A percentile compares a stretch with the other conserved stretches of the same genome.
Evolutionary conservation across 2,888 invertebrate species (phyloP).

Genomic region (Quadriops clusia): DNA sequence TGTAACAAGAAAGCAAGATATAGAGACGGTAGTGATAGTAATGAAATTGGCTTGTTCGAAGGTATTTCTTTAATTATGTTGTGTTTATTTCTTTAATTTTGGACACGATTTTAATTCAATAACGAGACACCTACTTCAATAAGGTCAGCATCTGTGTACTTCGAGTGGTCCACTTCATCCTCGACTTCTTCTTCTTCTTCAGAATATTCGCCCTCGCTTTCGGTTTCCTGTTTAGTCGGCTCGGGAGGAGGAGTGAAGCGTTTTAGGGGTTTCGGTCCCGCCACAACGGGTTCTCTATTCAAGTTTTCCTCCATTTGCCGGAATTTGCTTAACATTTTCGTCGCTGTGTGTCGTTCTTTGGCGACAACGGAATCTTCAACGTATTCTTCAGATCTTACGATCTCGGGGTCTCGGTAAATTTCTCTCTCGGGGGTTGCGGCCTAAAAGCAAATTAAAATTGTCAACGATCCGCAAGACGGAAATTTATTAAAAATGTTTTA

Average conservation of each 20-base stretch:
- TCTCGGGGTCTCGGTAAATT: conserved; percentile 58
- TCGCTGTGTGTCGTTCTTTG: conserved; percentile 59
- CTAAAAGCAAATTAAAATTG: too few relatives aligned
- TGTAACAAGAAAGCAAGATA: background rate
- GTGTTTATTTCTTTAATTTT: too few relatives aligned
- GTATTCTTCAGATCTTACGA: conserved; percentile 51
- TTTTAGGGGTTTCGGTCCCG: conserved; percentile 69
- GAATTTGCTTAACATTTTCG: conserved; percentile 80
- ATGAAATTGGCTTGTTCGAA: background rate
- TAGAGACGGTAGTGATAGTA: background rate
- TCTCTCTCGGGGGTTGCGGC: conserved; percentile 60
- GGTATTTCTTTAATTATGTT: too few relatives aligned
- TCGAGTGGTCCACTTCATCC: conserved; percentile 34
- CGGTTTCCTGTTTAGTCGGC: conserved; percentile 29
- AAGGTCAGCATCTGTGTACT: conserved; percentile 27
- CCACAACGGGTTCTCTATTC: conserved; percentile 36
- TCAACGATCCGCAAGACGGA: too few relatives aligned
- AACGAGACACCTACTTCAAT: conserved; percentile 24
- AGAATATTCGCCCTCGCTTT: conserved; percentile 33
- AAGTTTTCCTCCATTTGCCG: conserved; percentile 73
- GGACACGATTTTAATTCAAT: too few relatives aligned
- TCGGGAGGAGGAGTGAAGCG: conserved; percentile 85
- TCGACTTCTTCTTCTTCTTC: conserved; percentile 37
- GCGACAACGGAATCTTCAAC: conserved; percentile 41
- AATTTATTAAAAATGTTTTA: too few relatives aligned